Evolutionary conservation across 2,888 invertebrate genomes (phyloP), one percentile per base, ranked within the genome.

Genomic region (Dinocampus coccinellae): DNA sequence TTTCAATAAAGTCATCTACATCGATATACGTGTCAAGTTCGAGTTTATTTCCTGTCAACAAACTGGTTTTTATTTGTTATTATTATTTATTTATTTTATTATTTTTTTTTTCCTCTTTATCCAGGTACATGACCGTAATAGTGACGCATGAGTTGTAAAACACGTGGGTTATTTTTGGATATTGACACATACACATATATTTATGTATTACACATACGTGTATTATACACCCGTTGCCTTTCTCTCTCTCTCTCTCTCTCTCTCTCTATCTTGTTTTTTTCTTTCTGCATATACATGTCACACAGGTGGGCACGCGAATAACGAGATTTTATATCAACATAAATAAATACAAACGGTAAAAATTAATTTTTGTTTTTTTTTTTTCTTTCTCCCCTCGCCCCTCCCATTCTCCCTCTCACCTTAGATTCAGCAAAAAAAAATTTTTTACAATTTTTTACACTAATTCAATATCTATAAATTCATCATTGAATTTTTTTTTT

Each of bases 21-120:
- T 65, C 55, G 33, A 65, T n/a, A 34, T 53, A 65, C 65, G 53
- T 47, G 47, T 34, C 53, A 55, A 65, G 53, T 65, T 53, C 33
- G 47, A 39, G 63, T 42, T 24, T 22, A 53, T 47, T n/a, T 20
- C 47, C 53, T 65, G 29, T 65, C 24, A 6, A 63, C 65, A 65
- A 65, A 65, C 65, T 53, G 65, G 65, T 65, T 65, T 65, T 42
- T n/a, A n/a, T n/a, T n/a, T n/a, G n/a, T n/a, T n/a, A n/a, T n/a
- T n/a, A n/a, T n/a, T n/a, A n/a, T n/a, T n/a, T n/a, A n/a, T n/a
- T n/a, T n/a, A n/a, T n/a, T n/a, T n/a, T n/a, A n/a, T n/a, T n/a
- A n/a, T n/a, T n/a, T n/a, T n/a, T n/a, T n/a, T n/a, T n/a, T n/a
- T n/a, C n/a, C n/a, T n/a, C n/a, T 29, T 58, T n/a, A 34, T 34